Evolutionary conservation across 1,140 invertebrate genomes (phyloP).

Genomic region (Drosophila ficusphila): DNA sequence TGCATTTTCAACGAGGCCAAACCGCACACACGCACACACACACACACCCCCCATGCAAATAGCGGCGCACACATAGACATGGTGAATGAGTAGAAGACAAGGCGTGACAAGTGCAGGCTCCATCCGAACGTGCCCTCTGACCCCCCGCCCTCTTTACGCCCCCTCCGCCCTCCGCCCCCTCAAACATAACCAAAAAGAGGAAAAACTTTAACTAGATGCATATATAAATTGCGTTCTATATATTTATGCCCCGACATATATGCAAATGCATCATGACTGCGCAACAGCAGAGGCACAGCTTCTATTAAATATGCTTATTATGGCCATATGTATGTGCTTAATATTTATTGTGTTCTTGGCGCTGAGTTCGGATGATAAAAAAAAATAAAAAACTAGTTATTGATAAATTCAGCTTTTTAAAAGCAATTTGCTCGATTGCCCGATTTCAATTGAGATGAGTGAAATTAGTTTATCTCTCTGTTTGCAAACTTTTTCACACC

Average conservation of each 20-base stretch:
- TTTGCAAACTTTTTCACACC: background rate
- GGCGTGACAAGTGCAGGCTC: slow-evolving; percentile 77
- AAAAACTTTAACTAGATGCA: slow-evolving; percentile 72
- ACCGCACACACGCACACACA: slow-evolving; percentile 52
- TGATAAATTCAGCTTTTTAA: slow-evolving; percentile 1
- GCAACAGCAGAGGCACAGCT: slow-evolving; percentile 7
- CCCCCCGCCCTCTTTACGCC: background rate
- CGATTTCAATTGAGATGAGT: background rate
- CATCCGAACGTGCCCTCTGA: slow-evolving; percentile 53
- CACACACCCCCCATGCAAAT: slow-evolving; percentile 49
- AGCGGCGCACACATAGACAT: slow-evolving; percentile 20
- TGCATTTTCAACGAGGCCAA: slow-evolving; percentile 76
- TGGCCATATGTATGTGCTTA: slow-evolving; percentile 5
- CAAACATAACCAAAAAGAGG: slow-evolving; percentile 14
- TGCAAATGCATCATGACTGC: slow-evolving; percentile 55
- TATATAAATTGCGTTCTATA: slow-evolving; percentile 76
- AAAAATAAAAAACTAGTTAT: slow-evolving; percentile 3
- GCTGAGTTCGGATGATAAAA: background rate
- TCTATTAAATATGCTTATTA: slow-evolving; percentile 68
- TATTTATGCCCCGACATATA: slow-evolving; percentile 71
- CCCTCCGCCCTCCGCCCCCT: background rate
- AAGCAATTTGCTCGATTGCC: background rate
- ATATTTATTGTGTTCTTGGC: slow-evolving; percentile 10
- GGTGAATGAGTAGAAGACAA: slow-evolving; percentile 48
- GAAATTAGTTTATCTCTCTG: background rate